These are phyloP conservation scores for Notothenia rossii DNA, from an alignment of 2,113 vertebrate species.

Conservation along the genomic window DNA sequence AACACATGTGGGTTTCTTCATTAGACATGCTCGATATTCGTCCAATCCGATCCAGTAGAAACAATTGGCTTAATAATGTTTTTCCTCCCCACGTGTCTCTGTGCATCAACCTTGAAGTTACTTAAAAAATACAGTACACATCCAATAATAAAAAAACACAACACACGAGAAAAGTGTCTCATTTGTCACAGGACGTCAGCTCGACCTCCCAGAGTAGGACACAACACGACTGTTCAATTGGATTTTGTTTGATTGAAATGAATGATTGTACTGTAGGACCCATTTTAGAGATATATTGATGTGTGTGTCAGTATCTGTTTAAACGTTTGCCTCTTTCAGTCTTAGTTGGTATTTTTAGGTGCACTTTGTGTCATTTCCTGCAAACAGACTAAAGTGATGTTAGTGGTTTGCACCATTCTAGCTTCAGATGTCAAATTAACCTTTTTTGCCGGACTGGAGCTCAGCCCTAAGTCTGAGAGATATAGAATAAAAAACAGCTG, in stretches of 20 bases:
- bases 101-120: background rate
- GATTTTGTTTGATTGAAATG: background rate
- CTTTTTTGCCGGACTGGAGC: background rate
- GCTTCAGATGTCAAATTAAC: background rate
- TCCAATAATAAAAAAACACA: background rate
- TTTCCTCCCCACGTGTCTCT: background rate
- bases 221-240: background rate
- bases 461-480: background rate
- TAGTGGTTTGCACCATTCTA: background rate
- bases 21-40: slow-evolving; percentile 13
- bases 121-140: background rate
- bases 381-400: background rate
- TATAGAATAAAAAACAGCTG: background rate
- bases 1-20: slow-evolving; percentile 19
- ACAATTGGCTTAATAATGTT: background rate
- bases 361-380: background rate
- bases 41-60: background rate
- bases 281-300: background rate
- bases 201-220: background rate
- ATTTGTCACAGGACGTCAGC: no score
- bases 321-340: background rate
- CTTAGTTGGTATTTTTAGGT: background rate
- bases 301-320: background rate
- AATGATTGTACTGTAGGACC: slow-evolving; percentile 2
- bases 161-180: background rate